A percentile compares a stretch with the other conserved stretches of the same genome.
These are phyloP conservation scores for Hemichromis elongatus DNA, from an alignment of 2,113 vertebrate genomes.

Conservation along the genomic window DNA sequence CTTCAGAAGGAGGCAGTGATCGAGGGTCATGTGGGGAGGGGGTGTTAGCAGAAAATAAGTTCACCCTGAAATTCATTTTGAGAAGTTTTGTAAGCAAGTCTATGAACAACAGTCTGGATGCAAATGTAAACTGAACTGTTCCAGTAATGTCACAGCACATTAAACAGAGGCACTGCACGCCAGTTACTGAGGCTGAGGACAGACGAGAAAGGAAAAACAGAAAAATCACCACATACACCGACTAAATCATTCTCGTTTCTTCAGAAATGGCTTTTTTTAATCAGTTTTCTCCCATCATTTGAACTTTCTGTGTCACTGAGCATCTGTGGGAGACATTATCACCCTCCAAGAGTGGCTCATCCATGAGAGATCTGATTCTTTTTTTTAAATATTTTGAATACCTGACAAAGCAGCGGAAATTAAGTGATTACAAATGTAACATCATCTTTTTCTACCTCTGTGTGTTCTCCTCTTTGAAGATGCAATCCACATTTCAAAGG, in stretches of 20 bases:
- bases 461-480: conserved; percentile 27
- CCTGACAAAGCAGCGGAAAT: background rate
- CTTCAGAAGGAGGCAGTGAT: conserved; percentile 8
- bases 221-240: background rate
- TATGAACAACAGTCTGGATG: background rate
- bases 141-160: background rate
- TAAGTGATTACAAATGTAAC: background rate
- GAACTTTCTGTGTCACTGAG: background rate
- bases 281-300: background rate
- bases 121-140: background rate
- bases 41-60: background rate
- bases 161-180: conserved; percentile 15
- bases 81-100: background rate
- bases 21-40: background rate
- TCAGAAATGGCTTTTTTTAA: conserved; percentile 7
- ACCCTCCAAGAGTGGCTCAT: background rate
- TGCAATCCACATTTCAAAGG: conserved; percentile 55
- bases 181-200: conserved; percentile 10
- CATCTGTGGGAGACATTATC: background rate
- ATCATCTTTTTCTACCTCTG: conserved; percentile 4
- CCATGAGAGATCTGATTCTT: background rate
- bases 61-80: background rate
- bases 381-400: background rate
- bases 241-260: background rate
- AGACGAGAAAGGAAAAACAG: background rate